Evolutionary conservation across 2,797 vertebrate genomes (phyloP).

Genomic region (Paedocypris micromegethes): DNA sequence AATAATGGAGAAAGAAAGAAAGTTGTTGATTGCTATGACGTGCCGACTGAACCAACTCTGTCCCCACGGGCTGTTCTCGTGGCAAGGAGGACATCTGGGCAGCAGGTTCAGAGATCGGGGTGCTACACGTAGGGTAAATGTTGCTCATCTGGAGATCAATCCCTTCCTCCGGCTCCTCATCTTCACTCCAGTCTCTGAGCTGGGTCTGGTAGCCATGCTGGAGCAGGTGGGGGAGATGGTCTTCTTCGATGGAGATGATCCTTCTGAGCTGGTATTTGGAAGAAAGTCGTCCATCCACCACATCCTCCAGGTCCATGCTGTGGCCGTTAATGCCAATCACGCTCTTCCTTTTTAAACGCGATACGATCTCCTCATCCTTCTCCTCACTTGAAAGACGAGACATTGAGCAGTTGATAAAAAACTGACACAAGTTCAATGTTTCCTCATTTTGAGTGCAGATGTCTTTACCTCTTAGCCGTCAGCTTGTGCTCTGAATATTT

Average conservation of each 20-base stretch:
- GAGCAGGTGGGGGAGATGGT: conserved; percentile 82
- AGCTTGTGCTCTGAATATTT: conserved; percentile 64
- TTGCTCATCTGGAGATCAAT: conserved; percentile 61
- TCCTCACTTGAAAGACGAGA: conserved; percentile 57
- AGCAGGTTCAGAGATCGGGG: conserved; percentile 19
- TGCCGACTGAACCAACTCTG: conserved; percentile 76
- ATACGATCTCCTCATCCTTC: conserved; percentile 65
- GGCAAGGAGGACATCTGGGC: conserved; percentile 53
- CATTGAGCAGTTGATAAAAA: not conserved
- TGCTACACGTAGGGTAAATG: conserved; percentile 42
- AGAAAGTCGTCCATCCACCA: conserved; percentile 5
- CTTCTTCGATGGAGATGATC: conserved; percentile 94
- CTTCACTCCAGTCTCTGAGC: conserved; percentile 62
- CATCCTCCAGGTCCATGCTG: conserved; percentile 39
- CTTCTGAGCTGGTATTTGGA: conserved; percentile 66
- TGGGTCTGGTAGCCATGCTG: conserved; percentile 59
- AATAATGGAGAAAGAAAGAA: not conserved
- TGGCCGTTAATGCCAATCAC: conserved; percentile 55
- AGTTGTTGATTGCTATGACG: not conserved
- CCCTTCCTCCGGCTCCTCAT: conserved; percentile 50
- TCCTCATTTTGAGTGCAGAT: conserved; percentile 7
- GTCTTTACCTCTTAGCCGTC: conserved; percentile 68
- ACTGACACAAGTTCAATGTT: no score
- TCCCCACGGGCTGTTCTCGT: conserved; percentile 79
- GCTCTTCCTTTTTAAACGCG: conserved; percentile 53